Evolutionary conservation across 1,140 invertebrate genomes (phyloP), one percentile per base, ranked within the genome.

Genomic region (Trichonephila inaurata): DNA sequence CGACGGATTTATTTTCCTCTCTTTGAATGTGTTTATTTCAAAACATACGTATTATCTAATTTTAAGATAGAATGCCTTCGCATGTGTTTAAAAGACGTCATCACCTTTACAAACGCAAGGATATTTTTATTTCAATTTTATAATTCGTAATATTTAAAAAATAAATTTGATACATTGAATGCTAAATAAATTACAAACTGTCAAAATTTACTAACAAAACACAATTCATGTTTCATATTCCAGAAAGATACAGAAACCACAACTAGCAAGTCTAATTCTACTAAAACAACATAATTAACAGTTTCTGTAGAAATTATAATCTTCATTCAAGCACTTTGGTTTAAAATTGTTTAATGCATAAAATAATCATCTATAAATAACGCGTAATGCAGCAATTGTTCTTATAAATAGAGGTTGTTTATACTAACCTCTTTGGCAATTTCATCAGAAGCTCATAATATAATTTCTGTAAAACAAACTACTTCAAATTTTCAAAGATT

Each of bases 351-450:
- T 66, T n/a, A 19, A 58, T 85, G 21, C 44, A 60, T 7, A 51
- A 24, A 58, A 58, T 58, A 21, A 24, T 51, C 21, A 12, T n/a
- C 16, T 2, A 60, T n/a, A 10, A 8, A 12, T 24, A 85, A 85
- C 19, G 16, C 7, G 21, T 1, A 28, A 33, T 72, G 24, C 3
- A 28, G 24, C 12, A 72, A 28, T 14, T 33, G 28, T 33, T 72
- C 24, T 72, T 28, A 72, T n/a, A 28, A 58, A 18, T 85, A 10
- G 19, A 10, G 6, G 10, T 58, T 85, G 44, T 60, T 85, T 85
- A 85, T 60, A 85, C 82, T 85, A 85, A 85, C 82, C 82, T 88
- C 62, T 64, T 88, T 28, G 28, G 28, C 86, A 62, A 62, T 33
- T 64, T 88, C 51, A 40, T 88, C 6, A 61, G 62, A 33, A 64